Conservation (phyloP, 2,797 vertebrate genomes). For the Anguilla megastoma region DNA sequence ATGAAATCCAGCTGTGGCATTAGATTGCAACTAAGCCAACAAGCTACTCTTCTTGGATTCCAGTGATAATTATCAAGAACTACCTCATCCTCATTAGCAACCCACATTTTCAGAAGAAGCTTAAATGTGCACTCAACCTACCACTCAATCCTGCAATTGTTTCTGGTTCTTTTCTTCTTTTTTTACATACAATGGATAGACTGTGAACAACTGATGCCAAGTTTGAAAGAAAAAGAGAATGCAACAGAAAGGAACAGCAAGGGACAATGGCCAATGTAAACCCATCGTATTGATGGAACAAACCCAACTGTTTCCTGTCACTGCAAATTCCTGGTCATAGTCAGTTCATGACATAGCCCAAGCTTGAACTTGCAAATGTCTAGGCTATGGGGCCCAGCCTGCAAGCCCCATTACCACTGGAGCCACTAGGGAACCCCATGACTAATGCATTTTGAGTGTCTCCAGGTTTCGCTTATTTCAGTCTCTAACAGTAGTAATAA, state of each 20-base stretch:
- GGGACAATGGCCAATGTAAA: not conserved
- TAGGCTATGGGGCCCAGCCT: not conserved
- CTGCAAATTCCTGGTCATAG: not conserved
- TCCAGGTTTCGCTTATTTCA: not conserved
- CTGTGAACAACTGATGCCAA: not conserved
- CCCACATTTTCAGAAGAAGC: no score
- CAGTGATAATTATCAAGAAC: not conserved
- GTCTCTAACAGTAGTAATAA: not conserved
- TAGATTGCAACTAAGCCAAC: not conserved
- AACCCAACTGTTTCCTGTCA: not conserved
- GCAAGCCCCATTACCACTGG: not conserved
- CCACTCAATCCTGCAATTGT: no score
- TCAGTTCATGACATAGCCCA: not conserved
- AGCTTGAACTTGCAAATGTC: not conserved
- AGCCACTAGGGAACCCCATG: not conserved
- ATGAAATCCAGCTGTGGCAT: not conserved
- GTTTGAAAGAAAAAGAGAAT: not conserved
- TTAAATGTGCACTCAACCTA: no score
- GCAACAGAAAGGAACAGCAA: not conserved
- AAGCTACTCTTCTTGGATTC: not conserved
- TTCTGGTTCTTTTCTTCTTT: no score
- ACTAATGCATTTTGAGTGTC: slow-evolving; percentile 2
- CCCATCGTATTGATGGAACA: not conserved
- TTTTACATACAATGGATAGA: not conserved
- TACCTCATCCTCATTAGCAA: not conserved